Conservation (phyloP, 1,140 invertebrate genomes). For the Brachionus sp. region DNA sequence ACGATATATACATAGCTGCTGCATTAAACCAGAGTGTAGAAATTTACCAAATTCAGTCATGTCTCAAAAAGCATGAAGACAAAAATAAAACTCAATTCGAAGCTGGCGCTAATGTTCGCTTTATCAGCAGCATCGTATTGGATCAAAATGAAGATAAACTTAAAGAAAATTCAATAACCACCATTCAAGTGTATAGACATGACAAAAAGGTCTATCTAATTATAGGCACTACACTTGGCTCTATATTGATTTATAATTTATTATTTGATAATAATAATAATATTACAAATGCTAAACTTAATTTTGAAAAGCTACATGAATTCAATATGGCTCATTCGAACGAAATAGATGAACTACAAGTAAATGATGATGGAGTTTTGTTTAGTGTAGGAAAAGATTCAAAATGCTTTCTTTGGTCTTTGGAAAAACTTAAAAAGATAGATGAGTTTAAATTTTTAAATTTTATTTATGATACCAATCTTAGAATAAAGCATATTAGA, state of each 20-base stretch:
- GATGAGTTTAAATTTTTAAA: not conserved
- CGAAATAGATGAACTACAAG: constrained; percentile 22
- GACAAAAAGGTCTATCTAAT: not conserved
- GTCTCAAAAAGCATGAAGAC: not conserved
- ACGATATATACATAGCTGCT: constrained; percentile 1
- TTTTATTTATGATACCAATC: not conserved
- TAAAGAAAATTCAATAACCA: not conserved
- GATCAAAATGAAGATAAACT: not conserved
- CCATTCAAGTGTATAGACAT: not conserved
- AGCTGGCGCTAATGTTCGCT: not conserved
- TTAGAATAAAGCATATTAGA: not conserved
- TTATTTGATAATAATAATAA: constrained; percentile 27
- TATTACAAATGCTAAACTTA: not conserved
- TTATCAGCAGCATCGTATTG: not conserved
- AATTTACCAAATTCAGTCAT: constrained; percentile 11
- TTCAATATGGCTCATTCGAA: not conserved
- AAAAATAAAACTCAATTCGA: not conserved
- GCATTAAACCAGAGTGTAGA: not conserved
- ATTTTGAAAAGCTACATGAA: constrained; percentile 7
- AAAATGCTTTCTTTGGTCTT: constrained; percentile 8
- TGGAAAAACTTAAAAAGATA: constrained; percentile 11
- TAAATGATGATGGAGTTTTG: not conserved
- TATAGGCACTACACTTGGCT: not conserved
- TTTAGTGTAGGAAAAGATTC: constrained; percentile 15
- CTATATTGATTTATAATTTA: not conserved